Evolutionary conservation across 1,140 invertebrate species (phyloP), one percentile per base, ranked within the genome.

Genomic region (Ceratina australensis): DNA sequence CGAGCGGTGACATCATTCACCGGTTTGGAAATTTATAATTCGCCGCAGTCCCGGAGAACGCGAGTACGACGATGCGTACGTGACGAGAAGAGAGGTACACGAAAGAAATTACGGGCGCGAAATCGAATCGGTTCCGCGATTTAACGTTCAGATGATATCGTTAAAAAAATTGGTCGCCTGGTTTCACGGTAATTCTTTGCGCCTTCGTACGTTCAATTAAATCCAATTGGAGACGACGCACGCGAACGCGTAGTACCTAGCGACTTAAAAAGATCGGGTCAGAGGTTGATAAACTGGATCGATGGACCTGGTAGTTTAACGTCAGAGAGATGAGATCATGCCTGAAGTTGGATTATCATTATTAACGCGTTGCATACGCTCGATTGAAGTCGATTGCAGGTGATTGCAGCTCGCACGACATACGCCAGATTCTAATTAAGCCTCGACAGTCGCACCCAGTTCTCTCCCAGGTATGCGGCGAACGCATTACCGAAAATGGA

Each of bases 121-220:
- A 26, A 50, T 5, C 26, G 16, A 16, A 42, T 42, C 33, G 83
- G 76, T 80, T 75, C 24, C 61, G 63, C 67, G 69, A 82, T 49
- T 79, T 61, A 81, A 72, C 60, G n/a, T n/a, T 15, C 18, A 59
- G 42, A 59, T 87, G 86, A 87, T 69, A 78, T 88, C 85, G 61
- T 47, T 54, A 24, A 20, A 57, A 61, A 71, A 77, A 15, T 69
- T 49, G 56, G 56, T 16, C 3, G 12, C 18, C 1, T 12, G 8
- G 18, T 28, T 22, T 4, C 18, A 24, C 20, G 18, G 26, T 24
- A 50, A 73, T 56, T 18, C 8, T 60, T 65, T 4, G 16, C 12
- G 15, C 16, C 13, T 63, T 15, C 18, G n/a, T 20, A 26, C 10
- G 4, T 47, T 15, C 24, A 16, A 47, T 28, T 12, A 16, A n/a